Evolutionary conservation across 2,888 invertebrate genomes (phyloP), one percentile per base, ranked within the genome.

Genomic region (Phortica magna): DNA sequence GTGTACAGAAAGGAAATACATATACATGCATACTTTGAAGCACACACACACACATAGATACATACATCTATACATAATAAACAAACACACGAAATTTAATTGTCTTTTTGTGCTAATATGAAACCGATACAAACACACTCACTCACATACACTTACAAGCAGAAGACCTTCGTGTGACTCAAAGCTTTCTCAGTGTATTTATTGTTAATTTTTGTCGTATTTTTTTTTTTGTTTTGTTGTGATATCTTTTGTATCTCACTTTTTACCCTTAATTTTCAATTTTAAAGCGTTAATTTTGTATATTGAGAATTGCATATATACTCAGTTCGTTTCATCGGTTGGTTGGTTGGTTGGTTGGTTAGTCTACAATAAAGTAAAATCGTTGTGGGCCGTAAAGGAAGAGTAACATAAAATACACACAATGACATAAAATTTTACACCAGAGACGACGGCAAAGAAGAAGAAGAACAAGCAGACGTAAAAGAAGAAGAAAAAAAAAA

Each of bases 291-390:
- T 48, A 48, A 48, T 70, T 41, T 48, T 22, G 48, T 53, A 55
- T 71, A 71, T 71, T 53, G 70, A 71, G 42, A 53, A 55, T 71
- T 71, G 70, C 70, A 71, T 71, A 55, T 68, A 68, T 43, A 68
- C 31, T 53, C 10, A 53, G n/a, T 14, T 22, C 39, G 31, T 31
- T 31, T 22, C 59, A n/a, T n/a, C n/a, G n/a, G 19, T 14, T 17
- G 17, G 59, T 59, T 17, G 17, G 22, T 59, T 17, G 59, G 31
- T 31, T 31, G 31, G 31, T 31, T 31, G 31, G 31, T 31, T 31
- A 31, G 31, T 31, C 31, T 31, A 31, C 31, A 31, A 31, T 31
- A 31, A 31, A 31, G 31, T 31, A 31, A 64, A 64, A 7, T 39
- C 64, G 64, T 22, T 61, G 61, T 61, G 31, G 10, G 57, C 12